Conservation (phyloP, 2,797 vertebrate species). For the Poliocrania exsul region DNA sequence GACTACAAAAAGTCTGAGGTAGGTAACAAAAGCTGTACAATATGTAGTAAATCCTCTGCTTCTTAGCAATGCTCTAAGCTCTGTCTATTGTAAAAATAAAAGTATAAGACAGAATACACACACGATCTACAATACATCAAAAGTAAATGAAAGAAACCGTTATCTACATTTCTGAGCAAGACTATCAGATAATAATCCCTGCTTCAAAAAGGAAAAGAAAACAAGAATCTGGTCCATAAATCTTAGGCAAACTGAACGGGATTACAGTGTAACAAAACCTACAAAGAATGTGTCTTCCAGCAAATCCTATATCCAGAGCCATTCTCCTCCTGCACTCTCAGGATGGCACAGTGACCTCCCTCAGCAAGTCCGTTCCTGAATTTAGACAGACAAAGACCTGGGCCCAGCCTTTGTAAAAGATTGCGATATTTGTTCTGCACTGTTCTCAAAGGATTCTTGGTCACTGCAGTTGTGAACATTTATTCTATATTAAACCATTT, state of each 20-base stretch:
- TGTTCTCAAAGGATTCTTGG: background rate
- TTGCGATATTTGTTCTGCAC: background rate
- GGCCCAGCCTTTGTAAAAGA: background rate
- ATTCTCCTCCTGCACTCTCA: background rate
- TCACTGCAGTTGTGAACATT: background rate
- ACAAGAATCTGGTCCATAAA: background rate
- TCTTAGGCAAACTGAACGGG: background rate
- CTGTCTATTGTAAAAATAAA: background rate
- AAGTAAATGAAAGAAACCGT: background rate
- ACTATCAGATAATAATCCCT: background rate
- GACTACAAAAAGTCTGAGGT: background rate
- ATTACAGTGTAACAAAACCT: background rate
- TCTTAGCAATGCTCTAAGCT: background rate
- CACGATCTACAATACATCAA: background rate
- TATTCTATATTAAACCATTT: background rate
- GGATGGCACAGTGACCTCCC: background rate
- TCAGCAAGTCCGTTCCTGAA: background rate
- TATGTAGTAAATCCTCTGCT: constrained; percentile 18
- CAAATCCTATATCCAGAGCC: background rate
- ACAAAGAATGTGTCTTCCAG: background rate
- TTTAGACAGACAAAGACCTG: background rate
- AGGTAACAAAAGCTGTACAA: constrained; percentile 3
- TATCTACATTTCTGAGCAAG: constrained; percentile 28
- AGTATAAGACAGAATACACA: background rate
- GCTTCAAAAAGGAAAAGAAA: constrained; percentile 24